phyloP scores from a whole-genome alignment of 2,797 vertebrate genomes.

The Argya squamiceps region DNA sequence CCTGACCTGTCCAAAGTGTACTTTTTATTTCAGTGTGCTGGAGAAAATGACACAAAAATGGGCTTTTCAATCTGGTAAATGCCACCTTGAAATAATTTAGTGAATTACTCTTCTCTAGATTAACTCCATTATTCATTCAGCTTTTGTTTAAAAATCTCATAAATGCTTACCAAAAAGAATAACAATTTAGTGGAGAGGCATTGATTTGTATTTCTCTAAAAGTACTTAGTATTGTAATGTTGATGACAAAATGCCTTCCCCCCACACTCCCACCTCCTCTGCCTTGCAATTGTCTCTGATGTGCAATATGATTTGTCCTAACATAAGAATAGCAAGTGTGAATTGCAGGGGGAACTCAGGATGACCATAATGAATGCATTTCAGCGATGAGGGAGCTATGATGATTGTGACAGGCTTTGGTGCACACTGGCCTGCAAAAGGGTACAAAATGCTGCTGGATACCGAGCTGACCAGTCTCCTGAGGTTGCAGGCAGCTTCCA shows the following conservation, averaged over 20 bases:
- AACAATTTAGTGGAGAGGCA: not conserved
- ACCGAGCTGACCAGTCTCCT: rapidly evolving
- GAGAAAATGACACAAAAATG: not conserved
- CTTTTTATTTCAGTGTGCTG: not conserved
- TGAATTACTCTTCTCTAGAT: not conserved
- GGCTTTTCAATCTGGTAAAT: not conserved
- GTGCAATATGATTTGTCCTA: not conserved
- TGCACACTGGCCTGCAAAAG: not conserved
- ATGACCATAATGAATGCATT: not conserved
- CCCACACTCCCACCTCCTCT: not conserved
- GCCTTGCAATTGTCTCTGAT: not conserved
- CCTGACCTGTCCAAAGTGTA: not conserved
- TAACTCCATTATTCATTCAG: not conserved
- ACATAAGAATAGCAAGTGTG: not conserved
- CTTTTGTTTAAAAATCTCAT: not conserved
- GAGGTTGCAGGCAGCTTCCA: not conserved
- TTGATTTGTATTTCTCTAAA: not conserved
- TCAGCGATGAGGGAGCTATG: not conserved
- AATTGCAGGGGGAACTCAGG: not conserved
- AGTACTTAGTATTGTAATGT: not conserved
- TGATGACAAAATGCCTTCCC: not conserved
- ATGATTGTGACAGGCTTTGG: not conserved
- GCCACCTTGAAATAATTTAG: not conserved
- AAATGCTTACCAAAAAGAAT: not conserved
- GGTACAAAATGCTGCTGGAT: not conserved